Evolutionary conservation across 2,797 vertebrate genomes (phyloP).

Genomic region (Cygnus olor): DNA sequence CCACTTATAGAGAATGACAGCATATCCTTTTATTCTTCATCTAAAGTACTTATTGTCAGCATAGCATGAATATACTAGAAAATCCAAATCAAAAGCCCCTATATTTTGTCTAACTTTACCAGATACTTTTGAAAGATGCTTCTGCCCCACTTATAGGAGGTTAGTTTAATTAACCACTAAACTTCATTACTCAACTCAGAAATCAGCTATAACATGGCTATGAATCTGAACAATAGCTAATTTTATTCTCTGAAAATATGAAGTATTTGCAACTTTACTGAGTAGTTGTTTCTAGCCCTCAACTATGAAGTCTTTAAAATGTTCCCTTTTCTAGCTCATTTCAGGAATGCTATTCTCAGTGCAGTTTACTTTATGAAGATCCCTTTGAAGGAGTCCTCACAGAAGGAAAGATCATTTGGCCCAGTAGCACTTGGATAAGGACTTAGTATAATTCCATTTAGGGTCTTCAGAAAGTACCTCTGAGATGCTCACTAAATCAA

Average conservation of each 20-base stretch:
- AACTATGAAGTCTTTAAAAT: background rate
- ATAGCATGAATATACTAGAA: background rate
- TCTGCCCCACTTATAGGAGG: background rate
- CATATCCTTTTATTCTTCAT: background rate
- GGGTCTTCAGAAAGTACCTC: constrained; percentile 24
- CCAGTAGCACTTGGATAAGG: background rate
- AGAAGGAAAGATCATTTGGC: constrained; percentile 61
- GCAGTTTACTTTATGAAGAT: background rate
- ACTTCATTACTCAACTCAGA: background rate
- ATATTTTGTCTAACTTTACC: background rate
- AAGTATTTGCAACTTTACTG: background rate
- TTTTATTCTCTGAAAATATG: background rate
- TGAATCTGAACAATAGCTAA: background rate
- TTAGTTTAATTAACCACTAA: background rate
- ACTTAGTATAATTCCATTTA: constrained; percentile 22
- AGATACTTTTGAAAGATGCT: background rate
- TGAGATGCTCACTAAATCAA: constrained; percentile 30
- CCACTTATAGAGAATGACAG: background rate
- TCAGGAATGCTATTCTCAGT: constrained; percentile 7
- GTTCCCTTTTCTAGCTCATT: background rate
- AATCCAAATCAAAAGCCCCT: background rate
- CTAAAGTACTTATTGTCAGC: background rate
- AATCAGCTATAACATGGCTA: background rate
- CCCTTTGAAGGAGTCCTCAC: constrained; percentile 32
- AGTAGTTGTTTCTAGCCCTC: background rate